Percentiles rank a stretch among this genome's conserved stretches.
Conservation (phyloP, 2,797 vertebrate genomes). For the Lepilemur ruficaudatus region DNA sequence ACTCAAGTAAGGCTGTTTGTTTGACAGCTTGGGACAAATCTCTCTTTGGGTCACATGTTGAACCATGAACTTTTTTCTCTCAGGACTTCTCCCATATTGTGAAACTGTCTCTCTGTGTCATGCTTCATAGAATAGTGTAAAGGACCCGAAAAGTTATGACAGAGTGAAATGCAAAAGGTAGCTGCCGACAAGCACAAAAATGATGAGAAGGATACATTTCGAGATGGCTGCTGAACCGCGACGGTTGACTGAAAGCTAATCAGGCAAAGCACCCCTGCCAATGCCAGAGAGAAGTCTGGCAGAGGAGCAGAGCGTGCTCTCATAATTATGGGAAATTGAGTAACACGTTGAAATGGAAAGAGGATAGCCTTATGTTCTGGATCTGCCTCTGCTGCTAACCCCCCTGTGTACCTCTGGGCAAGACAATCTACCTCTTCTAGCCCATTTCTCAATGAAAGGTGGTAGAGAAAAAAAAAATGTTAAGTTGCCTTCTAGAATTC, state of each 20-base stretch:
- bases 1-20: not conserved
- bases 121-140: not conserved
- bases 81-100: not conserved
- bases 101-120: not conserved
- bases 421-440: not conserved
- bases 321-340: not conserved
- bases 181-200: conserved; percentile 39
- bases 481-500: not conserved
- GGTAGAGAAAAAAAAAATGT: not conserved
- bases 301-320: not conserved
- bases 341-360: not conserved
- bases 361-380: not conserved
- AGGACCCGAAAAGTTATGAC: not conserved
- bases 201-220: not conserved
- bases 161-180: conserved; percentile 29
- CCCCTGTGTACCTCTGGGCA: not conserved
- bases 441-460: not conserved
- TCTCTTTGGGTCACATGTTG: conserved; percentile 7
- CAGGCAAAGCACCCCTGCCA: not conserved
- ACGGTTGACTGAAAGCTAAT: conserved; percentile 37
- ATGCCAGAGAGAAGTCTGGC: not conserved
- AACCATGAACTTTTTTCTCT: conserved; percentile 18
- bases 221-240: conserved; percentile 2
- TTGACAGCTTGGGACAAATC: conserved; percentile 49
- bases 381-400: not conserved